Percentiles rank a stretch among this genome's conserved stretches.
Conservation (phyloP, 1,140 invertebrate species). For the Uloborus diversus region DNA sequence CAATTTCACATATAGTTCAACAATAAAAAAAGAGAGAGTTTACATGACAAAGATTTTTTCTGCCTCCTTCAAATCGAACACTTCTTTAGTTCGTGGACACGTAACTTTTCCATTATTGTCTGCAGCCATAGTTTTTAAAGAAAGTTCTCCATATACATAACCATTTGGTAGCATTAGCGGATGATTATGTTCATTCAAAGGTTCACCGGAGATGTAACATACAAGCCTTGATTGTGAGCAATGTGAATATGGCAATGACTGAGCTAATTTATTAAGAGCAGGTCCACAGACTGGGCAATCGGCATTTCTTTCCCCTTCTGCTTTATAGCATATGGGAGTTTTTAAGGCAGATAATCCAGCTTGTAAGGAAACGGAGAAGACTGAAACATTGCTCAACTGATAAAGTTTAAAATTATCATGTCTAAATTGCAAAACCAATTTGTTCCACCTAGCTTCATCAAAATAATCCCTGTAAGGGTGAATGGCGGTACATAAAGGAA, state of each 20-base stretch:
- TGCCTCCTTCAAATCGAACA: slow-evolving; percentile 86
- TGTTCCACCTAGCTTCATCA: slow-evolving; percentile 78
- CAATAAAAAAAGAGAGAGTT: too few species aligned
- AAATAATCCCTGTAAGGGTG: slow-evolving; percentile 77
- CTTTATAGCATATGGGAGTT: slow-evolving; percentile 76
- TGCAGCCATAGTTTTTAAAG: slow-evolving; percentile 85
- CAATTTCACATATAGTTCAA: too few species aligned
- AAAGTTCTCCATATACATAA: slow-evolving; percentile 95
- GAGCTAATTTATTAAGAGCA: slow-evolving; percentile 86
- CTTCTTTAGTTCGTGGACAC: slow-evolving; percentile 91
- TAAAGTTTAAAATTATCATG: slow-evolving; percentile 93
- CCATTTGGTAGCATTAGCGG: slow-evolving; percentile 99
- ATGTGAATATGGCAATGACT: slow-evolving; percentile 90
- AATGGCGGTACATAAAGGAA: slow-evolving; percentile 78
- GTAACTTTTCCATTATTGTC: slow-evolving; percentile 87
- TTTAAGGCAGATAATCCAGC: slow-evolving; percentile 95
- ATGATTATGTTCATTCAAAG: slow-evolving; percentile 97
- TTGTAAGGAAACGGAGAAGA: slow-evolving; percentile 89
- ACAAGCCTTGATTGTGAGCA: slow-evolving; percentile 94
- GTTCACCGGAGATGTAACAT: slow-evolving; percentile 87
- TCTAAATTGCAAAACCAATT: slow-evolving; percentile 88
- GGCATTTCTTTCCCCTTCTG: slow-evolving; percentile 71
- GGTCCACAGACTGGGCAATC: slow-evolving; percentile 94
- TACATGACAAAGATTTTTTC: slow-evolving; percentile 97
- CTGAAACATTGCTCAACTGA: slow-evolving; percentile 88